These are phyloP conservation scores for Brachionus paranguensis DNA, from an alignment of 1,140 invertebrate species.

Conservation along the genomic window DNA sequence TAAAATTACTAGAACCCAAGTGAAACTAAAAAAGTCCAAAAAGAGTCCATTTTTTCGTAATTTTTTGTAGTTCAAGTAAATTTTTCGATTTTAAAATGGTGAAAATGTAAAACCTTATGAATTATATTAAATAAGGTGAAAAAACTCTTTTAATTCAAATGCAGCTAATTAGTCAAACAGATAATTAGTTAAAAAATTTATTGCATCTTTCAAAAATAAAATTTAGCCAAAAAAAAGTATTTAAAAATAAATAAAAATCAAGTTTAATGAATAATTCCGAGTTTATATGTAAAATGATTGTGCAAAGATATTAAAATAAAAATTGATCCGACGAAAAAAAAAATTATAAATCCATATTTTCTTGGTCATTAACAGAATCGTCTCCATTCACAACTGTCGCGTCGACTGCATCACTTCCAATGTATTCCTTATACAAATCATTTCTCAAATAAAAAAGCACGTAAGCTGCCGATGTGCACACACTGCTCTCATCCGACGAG, in stretches of 20 bases:
- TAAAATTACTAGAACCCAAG: too few relatives aligned
- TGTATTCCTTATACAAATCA: background rate
- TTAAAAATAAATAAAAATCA: background rate
- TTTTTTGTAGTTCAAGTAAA: too few relatives aligned
- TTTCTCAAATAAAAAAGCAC: conserved; percentile 25
- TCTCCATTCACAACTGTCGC: background rate
- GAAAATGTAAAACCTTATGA: too few relatives aligned
- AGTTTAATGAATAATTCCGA: background rate
- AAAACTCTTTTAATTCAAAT: too few relatives aligned
- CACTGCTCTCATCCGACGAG: background rate
- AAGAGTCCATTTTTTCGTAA: too few relatives aligned
- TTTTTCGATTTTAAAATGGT: too few relatives aligned
- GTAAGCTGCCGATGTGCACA: conserved; percentile 15
- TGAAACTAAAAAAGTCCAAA: too few relatives aligned
- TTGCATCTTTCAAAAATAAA: background rate
- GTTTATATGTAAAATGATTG: background rate
- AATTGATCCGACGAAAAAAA: background rate
- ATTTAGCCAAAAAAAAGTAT: background rate
- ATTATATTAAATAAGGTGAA: too few relatives aligned
- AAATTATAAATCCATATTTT: conserved; percentile 7
- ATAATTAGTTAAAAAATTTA: background rate
- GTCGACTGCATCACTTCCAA: background rate
- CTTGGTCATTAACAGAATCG: background rate
- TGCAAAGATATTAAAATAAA: background rate
- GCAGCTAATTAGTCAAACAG: too few relatives aligned